A percentile compares a stretch with the other conserved stretches of the same genome.
phyloP scores from a whole-genome alignment of 2,797 vertebrate genomes.

The Oryzias sinensis region DNA sequence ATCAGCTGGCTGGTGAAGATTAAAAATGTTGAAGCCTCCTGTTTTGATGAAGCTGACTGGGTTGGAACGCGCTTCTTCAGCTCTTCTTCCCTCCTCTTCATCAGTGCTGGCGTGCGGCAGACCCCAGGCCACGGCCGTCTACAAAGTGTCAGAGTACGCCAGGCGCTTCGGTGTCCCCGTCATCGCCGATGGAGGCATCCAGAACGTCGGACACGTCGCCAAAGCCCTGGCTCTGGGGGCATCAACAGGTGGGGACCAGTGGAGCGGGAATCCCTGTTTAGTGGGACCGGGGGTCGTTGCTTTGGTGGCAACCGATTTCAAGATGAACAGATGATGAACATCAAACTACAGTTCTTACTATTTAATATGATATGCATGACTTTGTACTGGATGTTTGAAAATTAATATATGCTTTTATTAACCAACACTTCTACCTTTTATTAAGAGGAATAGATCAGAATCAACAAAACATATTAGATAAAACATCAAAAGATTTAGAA shows the following conservation, averaged over 20 bases:
- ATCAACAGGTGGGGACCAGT: conserved; percentile 84
- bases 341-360: too few relatives aligned
- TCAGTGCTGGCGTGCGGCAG: conserved; percentile 93
- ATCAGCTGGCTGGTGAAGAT: neutral
- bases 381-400: too few relatives aligned
- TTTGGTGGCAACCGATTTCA: neutral
- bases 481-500: too few relatives aligned
- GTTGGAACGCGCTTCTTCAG: neutral
- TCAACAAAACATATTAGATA: too few relatives aligned
- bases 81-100: neutral
- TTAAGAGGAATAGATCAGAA: too few relatives aligned
- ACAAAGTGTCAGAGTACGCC: conserved; percentile 96
- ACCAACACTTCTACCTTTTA: too few relatives aligned
- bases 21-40: neutral
- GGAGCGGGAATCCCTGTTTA: too few relatives aligned
- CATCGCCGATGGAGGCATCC: conserved; percentile 95
- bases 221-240: conserved; percentile 94
- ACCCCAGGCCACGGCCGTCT: conserved; percentile 96
- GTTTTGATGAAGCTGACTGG: too few relatives aligned
- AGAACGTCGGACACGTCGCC: conserved; percentile 91
- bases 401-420: too few relatives aligned
- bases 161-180: conserved; percentile 92
- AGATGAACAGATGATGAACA: too few relatives aligned
- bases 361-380: too few relatives aligned
- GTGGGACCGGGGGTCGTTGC: neutral